Percentiles rank a stretch among this genome's conserved stretches.
These are phyloP conservation scores for Delphinus delphis DNA, from an alignment of 2,113 vertebrate species.

Conservation along the genomic window DNA sequence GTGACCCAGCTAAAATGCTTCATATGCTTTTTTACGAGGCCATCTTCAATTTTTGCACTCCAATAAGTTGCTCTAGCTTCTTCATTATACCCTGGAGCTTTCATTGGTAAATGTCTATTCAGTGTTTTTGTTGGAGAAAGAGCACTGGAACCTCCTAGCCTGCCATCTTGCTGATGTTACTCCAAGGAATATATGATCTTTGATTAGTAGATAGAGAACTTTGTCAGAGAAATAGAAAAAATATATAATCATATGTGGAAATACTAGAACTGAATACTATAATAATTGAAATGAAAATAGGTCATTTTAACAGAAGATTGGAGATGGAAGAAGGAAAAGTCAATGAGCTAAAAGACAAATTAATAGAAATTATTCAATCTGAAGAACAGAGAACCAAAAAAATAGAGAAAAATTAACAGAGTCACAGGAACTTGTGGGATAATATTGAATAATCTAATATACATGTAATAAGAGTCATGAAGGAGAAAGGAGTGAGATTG, in stretches of 20 bases:
- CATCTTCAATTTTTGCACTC: neutral
- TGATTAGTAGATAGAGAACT: neutral
- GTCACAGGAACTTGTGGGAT: neutral
- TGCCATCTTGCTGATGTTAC: neutral
- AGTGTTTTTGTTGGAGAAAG: neutral
- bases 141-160: neutral
- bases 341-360: too few relatives aligned
- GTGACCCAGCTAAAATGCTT: neutral
- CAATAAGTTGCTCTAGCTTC: neutral
- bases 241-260: neutral
- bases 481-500: neutral
- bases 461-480: neutral
- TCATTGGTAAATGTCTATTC: neutral
- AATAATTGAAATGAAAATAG: neutral
- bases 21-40: neutral
- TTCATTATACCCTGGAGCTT: neutral
- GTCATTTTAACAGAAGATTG: neutral
- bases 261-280: neutral
- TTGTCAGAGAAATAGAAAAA: neutral
- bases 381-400: neutral
- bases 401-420: neutral
- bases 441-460: neutral
- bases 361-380: too few relatives aligned
- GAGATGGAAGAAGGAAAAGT: too few relatives aligned
- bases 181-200: neutral